Evolutionary conservation across 2,888 invertebrate species (phyloP).

Genomic region (Diaprepes abbreviatus): DNA sequence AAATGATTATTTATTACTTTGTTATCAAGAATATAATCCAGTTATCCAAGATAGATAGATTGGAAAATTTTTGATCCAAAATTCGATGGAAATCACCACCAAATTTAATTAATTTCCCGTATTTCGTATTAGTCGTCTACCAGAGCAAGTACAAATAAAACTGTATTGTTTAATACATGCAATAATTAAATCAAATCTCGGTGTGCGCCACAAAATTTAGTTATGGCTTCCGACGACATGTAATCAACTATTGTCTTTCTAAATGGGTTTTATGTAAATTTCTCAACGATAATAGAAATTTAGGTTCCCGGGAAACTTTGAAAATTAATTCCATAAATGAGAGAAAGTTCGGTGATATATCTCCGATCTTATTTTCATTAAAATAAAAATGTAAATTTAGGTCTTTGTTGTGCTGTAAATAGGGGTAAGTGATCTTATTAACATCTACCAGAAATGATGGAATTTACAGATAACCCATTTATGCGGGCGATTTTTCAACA

Average conservation of each 20-base stretch:
- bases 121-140: too few relatives aligned
- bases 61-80: too few relatives aligned
- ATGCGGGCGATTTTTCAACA: too few relatives aligned
- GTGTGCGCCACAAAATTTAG: constrained; percentile 42
- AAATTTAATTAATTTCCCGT: too few relatives aligned
- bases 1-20: too few relatives aligned
- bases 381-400: constrained; percentile 2
- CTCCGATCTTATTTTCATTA: constrained; percentile 24
- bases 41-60: too few relatives aligned
- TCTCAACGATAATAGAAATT: constrained; percentile 50
- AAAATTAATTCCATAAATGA: constrained; percentile 46
- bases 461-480: too few relatives aligned
- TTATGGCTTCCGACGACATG: constrained; percentile 48
- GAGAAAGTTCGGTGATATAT: constrained; percentile 37
- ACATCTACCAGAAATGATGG: too few relatives aligned
- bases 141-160: constrained; percentile 1
- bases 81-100: too few relatives aligned
- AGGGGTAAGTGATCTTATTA: too few relatives aligned
- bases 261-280: constrained; percentile 54
- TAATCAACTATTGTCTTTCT: constrained; percentile 52
- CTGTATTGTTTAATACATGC: constrained; percentile 38
- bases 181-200: constrained; percentile 45
- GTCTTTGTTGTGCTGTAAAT: too few relatives aligned
- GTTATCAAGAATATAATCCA: too few relatives aligned
- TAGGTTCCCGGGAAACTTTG: constrained; percentile 43